phyloP scores from a whole-genome alignment of 2,888 invertebrate species.

The Neoaliturus tenellus region DNA sequence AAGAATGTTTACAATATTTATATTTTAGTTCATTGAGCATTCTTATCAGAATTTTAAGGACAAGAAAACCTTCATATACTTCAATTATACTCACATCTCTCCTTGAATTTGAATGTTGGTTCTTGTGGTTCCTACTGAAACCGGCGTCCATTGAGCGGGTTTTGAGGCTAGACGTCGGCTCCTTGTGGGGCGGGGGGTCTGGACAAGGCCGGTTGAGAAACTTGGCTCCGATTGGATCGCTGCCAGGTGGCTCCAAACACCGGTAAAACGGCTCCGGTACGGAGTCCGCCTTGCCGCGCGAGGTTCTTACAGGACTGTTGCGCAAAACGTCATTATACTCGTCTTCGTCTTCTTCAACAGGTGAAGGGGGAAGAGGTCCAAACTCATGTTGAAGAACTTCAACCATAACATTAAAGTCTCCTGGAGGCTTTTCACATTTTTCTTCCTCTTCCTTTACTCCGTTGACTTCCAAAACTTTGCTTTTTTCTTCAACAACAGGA shows the following conservation, averaged over 20 bases:
- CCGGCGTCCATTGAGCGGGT: slow-evolving; percentile 92
- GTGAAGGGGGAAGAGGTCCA: slow-evolving; percentile 89
- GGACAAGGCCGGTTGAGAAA: slow-evolving; percentile 75
- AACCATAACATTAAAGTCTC: slow-evolving; percentile 74
- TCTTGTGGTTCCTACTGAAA: slow-evolving; percentile 75
- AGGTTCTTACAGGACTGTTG: slow-evolving; percentile 71
- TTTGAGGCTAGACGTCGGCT: slow-evolving; percentile 80
- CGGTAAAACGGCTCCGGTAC: slow-evolving; percentile 67
- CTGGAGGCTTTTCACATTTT: slow-evolving; percentile 63
- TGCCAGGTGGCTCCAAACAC: slow-evolving; percentile 66
- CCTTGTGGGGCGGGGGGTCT: slow-evolving; percentile 71
- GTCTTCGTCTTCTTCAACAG: slow-evolving; percentile 86
- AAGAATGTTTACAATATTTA: too few relatives aligned
- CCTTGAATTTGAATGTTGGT: slow-evolving; percentile 70
- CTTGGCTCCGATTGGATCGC: slow-evolving; percentile 66
- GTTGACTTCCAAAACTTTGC: slow-evolving; percentile 7
- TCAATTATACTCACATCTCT: slow-evolving; percentile 70
- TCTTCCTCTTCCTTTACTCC: slow-evolving; percentile 59
- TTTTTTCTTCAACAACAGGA: slow-evolving; percentile 61
- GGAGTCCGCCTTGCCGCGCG: slow-evolving; percentile 64
- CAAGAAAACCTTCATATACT: neutral
- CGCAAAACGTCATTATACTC: slow-evolving; percentile 82
- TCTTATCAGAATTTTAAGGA: too few relatives aligned
- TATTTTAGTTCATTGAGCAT: too few relatives aligned
- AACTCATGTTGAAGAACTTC: slow-evolving; percentile 82